A percentile compares a stretch with the other conserved stretches of the same genome.
Conservation (phyloP, 2,888 invertebrate species). For the Lampropteryx suffumata region DNA sequence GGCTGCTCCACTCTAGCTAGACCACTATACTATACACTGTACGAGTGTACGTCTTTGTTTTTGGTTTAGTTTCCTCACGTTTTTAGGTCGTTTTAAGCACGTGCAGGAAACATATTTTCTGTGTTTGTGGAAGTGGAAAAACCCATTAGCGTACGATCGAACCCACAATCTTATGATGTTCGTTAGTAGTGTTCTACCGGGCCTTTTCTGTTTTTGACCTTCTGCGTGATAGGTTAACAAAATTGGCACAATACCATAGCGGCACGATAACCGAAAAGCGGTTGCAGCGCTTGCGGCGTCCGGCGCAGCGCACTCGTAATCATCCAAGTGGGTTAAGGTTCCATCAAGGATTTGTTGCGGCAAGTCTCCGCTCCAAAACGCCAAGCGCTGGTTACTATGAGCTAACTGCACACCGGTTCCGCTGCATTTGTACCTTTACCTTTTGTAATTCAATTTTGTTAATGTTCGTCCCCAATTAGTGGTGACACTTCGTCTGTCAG, state of each 20-base stretch:
- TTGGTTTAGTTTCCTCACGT: no score
- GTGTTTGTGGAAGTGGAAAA: no score
- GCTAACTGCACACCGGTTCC: slow-evolving; percentile 75
- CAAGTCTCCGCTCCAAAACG: slow-evolving; percentile 82
- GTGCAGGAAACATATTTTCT: background rate
- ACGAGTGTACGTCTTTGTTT: no score
- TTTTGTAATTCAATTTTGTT: slow-evolving; percentile 47
- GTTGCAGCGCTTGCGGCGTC: slow-evolving; percentile 55
- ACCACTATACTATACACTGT: no score
- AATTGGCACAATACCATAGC: slow-evolving; percentile 28
- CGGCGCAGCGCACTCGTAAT: slow-evolving; percentile 71
- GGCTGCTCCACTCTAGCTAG: no score
- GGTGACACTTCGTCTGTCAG: slow-evolving; percentile 63
- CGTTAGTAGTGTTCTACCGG: background rate
- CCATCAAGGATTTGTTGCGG: slow-evolving; percentile 82
- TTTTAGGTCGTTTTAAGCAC: background rate
- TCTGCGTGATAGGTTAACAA: slow-evolving; percentile 1
- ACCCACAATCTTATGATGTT: background rate
- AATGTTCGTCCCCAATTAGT: slow-evolving; percentile 46
- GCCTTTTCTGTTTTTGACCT: slow-evolving; percentile 1
- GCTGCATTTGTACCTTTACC: slow-evolving; percentile 69
- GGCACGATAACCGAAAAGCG: slow-evolving; percentile 53
- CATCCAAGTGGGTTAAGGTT: slow-evolving; percentile 83
- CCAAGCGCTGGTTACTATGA: slow-evolving; percentile 74
- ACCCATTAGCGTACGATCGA: no score